Evolutionary conservation across 2,888 invertebrate genomes (phyloP).

Genomic region (Margaritifera margaritifera): DNA sequence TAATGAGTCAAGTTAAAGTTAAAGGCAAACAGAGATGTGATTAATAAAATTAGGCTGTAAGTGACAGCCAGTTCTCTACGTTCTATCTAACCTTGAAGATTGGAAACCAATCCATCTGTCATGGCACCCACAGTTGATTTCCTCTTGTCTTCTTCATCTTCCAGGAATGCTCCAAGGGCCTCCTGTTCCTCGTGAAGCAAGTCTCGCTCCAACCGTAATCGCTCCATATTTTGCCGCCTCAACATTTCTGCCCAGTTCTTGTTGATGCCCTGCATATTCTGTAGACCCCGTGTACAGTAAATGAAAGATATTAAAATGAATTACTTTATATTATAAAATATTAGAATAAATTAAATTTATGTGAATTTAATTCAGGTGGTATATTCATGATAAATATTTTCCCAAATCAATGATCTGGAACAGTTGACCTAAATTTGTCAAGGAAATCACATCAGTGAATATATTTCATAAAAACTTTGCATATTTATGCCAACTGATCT

Average conservation of each 20-base stretch:
- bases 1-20: too few relatives aligned
- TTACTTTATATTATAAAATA: not conserved
- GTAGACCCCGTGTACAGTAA: slow-evolving; percentile 1
- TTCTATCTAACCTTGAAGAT: slow-evolving; percentile 59
- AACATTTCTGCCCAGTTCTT: slow-evolving; percentile 56
- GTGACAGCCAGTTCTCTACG: too few relatives aligned
- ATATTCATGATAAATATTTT: too few relatives aligned
- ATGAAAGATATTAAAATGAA: not conserved
- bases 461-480: too few relatives aligned
- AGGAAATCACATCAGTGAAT: too few relatives aligned
- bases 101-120: slow-evolving; percentile 52
- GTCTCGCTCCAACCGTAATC: slow-evolving; percentile 62
- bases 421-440: too few relatives aligned
- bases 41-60: too few relatives aligned
- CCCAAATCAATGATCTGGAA: too few relatives aligned
- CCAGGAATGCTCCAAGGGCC: slow-evolving; percentile 49
- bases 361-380: too few relatives aligned
- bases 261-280: slow-evolving; percentile 7
- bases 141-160: slow-evolving; percentile 54
- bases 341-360: too few relatives aligned
- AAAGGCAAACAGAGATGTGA: too few relatives aligned
- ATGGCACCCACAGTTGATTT: slow-evolving; percentile 45
- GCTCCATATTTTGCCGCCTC: slow-evolving; percentile 63
- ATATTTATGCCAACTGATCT: too few relatives aligned
- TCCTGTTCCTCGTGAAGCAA: slow-evolving; percentile 59